Evolutionary conservation across 1,140 invertebrate species (phyloP).

Genomic region (Apis cerana): DNA sequence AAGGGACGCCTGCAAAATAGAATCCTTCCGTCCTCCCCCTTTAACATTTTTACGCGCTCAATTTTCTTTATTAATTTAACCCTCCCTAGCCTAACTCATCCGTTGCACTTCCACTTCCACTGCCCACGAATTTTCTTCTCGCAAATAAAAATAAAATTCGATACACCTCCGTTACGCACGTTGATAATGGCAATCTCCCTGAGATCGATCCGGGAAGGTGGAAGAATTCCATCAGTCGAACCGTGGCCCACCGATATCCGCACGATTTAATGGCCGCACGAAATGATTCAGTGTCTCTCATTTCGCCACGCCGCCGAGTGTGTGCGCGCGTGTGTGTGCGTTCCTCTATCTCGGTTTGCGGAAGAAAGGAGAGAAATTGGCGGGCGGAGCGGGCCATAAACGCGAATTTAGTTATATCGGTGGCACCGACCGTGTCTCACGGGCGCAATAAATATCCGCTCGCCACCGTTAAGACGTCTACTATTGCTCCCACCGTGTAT

Average conservation of each 20-base stretch:
- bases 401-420: constrained; percentile 76
- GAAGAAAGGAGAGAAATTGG: constrained; percentile 55
- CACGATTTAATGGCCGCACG: constrained; percentile 55
- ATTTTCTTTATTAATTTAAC: constrained; percentile 49
- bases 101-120: neutral
- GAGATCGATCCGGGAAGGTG: constrained; percentile 29
- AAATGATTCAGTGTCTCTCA: constrained; percentile 48
- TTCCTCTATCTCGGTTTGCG: neutral
- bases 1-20: constrained; percentile 4
- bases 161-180: neutral
- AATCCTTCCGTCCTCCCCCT: neutral
- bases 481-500: constrained; percentile 57
- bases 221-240: neutral
- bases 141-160: neutral
- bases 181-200: neutral
- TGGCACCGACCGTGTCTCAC: constrained; percentile 62
- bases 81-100: neutral
- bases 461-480: constrained; percentile 68
- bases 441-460: constrained; percentile 73
- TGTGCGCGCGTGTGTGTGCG: no score
- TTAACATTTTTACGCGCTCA: constrained; percentile 2
- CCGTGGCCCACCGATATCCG: constrained; percentile 18
- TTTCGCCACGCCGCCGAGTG: neutral
- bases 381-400: constrained; percentile 63
- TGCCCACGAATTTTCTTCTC: no score